These are phyloP conservation scores for Apis dorsata DNA, from an alignment of 1,140 invertebrate species.

Conservation along the genomic window DNA sequence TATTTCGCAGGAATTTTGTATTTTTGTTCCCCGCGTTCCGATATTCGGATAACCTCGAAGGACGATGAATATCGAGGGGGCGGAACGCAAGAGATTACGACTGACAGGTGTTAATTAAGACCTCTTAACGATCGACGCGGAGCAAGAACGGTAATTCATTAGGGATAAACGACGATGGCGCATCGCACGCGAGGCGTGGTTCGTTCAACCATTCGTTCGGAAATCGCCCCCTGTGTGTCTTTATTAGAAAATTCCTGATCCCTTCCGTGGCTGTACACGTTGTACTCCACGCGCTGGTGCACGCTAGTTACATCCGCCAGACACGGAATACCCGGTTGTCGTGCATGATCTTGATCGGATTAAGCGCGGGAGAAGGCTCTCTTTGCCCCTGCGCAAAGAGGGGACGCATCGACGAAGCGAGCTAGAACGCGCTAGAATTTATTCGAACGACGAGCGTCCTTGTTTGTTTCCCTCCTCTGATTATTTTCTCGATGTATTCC, in stretches of 20 bases:
- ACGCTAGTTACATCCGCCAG: not conserved
- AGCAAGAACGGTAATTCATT: constrained; percentile 33
- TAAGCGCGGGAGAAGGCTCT: not conserved
- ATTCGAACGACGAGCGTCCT: no score
- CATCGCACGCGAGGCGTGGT: not conserved
- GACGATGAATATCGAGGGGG: not conserved
- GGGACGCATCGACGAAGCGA: constrained; percentile 17
- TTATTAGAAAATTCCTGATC: constrained; percentile 32
- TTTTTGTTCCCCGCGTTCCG: not conserved
- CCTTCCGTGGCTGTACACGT: not conserved
- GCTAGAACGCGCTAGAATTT: not conserved
- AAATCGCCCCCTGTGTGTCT: constrained; percentile 2
- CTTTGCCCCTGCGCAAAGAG: not conserved
- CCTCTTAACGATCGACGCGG: constrained; percentile 5
- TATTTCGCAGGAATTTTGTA: no score
- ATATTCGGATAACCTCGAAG: not conserved
- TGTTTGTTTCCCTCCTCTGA: no score
- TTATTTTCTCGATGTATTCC: not conserved
- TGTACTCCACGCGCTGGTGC: constrained; percentile 12
- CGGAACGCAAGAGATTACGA: not conserved
- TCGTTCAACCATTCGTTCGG: constrained; percentile 9
- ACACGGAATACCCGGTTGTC: not conserved
- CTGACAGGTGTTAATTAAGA: constrained; percentile 33
- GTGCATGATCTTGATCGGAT: not conserved
- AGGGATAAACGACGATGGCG: constrained; percentile 3